phyloP scores from a whole-genome alignment of 2,888 invertebrate species.

The Chloromyia formosa region DNA sequence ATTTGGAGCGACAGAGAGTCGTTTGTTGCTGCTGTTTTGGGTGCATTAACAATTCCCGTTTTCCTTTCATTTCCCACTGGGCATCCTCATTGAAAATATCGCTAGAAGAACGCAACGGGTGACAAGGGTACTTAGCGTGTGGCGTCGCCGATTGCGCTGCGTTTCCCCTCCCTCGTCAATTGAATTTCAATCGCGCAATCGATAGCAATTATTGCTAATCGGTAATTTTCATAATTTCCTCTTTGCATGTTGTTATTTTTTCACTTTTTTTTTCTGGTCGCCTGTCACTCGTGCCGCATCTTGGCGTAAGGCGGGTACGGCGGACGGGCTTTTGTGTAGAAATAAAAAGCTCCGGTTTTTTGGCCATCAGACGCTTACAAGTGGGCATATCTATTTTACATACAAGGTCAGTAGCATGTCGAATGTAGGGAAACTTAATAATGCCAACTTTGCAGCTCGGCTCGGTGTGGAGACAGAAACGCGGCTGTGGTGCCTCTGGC shows the following conservation, averaged over 20 bases:
- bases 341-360: not conserved
- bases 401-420: constrained; percentile 34
- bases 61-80: not conserved
- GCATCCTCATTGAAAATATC: not conserved
- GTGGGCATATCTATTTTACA: constrained; percentile 25
- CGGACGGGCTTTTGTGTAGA: no score
- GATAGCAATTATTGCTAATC: constrained; percentile 23
- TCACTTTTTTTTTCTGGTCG: not conserved
- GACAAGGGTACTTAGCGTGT: not conserved
- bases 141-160: not conserved
- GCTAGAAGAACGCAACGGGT: not conserved
- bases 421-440: constrained; percentile 19
- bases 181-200: constrained; percentile 20
- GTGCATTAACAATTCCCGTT: not conserved
- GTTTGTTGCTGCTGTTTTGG: not conserved
- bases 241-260: not conserved
- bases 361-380: constrained; percentile 6
- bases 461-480: not conserved
- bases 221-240: constrained; percentile 22
- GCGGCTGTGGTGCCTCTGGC: not conserved
- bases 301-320: not conserved
- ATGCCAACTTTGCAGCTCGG: not conserved
- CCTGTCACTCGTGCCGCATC: not conserved
- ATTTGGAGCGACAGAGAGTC: not conserved
- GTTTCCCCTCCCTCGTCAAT: constrained; percentile 3